phyloP scores from a whole-genome alignment of 2,888 invertebrate genomes.

The Sarcophaga variegata region DNA sequence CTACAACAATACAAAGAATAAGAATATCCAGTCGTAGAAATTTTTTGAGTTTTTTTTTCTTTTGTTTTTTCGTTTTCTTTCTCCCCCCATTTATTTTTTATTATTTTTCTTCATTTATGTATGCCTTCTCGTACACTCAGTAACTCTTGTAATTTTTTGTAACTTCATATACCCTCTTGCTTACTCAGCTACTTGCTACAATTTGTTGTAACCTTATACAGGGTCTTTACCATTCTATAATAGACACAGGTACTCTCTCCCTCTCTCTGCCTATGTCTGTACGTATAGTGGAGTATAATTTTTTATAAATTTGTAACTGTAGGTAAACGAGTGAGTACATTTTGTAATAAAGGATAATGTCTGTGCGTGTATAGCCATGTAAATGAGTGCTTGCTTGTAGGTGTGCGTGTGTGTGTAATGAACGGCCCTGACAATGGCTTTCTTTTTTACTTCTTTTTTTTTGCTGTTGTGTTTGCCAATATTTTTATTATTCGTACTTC shows the following conservation, averaged over 20 bases:
- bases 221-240: neutral
- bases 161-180: neutral
- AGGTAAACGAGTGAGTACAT: neutral
- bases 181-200: neutral
- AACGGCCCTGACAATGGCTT: slow-evolving; percentile 60
- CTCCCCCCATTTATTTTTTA: no score
- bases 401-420: neutral
- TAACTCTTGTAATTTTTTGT: no score
- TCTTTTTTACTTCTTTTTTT: slow-evolving; percentile 4
- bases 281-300: neutral
- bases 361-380: neutral
- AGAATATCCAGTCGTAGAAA: no score
- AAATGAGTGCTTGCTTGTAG: neutral
- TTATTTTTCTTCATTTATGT: no score
- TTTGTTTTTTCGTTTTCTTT: no score
- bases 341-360: neutral
- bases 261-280: no score
- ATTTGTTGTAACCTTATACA: slow-evolving; percentile 16
- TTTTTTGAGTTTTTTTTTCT: no score
- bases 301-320: no score
- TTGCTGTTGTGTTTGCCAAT: slow-evolving; percentile 17
- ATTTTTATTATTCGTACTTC: slow-evolving; percentile 6
- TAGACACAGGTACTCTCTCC: neutral
- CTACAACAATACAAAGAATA: no score
- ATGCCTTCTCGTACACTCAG: no score